Percentiles rank a stretch among this genome's conserved stretches.
phyloP scores from a whole-genome alignment of 2,888 invertebrate species.

The Epicampocera succincta region DNA sequence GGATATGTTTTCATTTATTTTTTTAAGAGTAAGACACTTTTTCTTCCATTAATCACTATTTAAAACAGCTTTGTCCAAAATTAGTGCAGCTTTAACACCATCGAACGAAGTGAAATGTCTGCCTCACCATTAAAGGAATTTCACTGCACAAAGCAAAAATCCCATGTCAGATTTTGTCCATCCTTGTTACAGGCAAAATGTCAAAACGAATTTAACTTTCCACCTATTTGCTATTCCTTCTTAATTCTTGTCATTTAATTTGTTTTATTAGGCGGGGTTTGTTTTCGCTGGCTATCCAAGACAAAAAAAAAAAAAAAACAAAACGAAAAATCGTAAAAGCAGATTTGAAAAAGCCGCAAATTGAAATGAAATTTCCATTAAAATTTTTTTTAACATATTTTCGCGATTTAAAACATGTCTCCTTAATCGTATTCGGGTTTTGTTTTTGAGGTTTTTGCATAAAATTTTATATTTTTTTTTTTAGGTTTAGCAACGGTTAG shows the following conservation, averaged over 20 bases:
- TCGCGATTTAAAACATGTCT: conserved; percentile 52
- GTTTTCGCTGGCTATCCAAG: conserved; percentile 20
- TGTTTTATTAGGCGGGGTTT: conserved; percentile 46
- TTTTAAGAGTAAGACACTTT: too few relatives aligned
- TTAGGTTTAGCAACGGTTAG: conserved; percentile 43
- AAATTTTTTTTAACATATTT: conserved; percentile 42
- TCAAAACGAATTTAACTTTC: neutral
- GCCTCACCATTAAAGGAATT: too few relatives aligned
- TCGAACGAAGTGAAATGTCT: too few relatives aligned
- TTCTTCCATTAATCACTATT: too few relatives aligned
- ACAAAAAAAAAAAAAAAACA: conserved; percentile 24
- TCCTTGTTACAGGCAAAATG: conserved; percentile 1
- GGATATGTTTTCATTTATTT: too few relatives aligned
- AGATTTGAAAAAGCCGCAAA: conserved; percentile 54
- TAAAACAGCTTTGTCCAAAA: too few relatives aligned
- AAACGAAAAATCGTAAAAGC: conserved; percentile 13
- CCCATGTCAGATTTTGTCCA: neutral
- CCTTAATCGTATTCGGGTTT: conserved; percentile 35
- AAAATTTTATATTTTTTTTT: conserved; percentile 13
- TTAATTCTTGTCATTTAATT: conserved; percentile 50
- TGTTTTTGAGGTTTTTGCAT: conserved; percentile 24
- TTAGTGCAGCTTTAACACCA: too few relatives aligned
- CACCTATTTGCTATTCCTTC: neutral
- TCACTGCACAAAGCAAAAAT: too few relatives aligned
- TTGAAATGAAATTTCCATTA: conserved; percentile 63